Conservation (phyloP, 1,140 invertebrate genomes). For the Ceratoteleas bidentatus region DNA sequence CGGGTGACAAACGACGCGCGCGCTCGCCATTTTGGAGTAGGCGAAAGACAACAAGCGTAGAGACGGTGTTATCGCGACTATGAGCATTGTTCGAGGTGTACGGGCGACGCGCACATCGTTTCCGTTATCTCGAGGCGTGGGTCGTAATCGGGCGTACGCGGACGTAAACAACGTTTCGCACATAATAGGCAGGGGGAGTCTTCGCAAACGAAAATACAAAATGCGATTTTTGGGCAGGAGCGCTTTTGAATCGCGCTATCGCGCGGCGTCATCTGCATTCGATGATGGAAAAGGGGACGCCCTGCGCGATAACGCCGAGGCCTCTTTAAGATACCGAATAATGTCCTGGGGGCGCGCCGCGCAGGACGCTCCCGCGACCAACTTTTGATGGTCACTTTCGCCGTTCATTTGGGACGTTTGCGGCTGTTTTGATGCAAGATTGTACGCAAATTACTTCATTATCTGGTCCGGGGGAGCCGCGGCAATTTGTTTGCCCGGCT, state of each 20-base stretch:
- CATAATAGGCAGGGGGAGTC: constrained; percentile 45
- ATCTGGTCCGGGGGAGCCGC: constrained; percentile 6
- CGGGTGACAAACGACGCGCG: constrained; percentile 41
- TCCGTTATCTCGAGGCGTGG: constrained; percentile 53
- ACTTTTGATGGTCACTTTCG: constrained; percentile 47
- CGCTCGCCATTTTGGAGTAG: constrained; percentile 46
- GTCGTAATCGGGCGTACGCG: constrained; percentile 56
- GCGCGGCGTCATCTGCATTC: constrained; percentile 29
- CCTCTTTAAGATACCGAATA: constrained; percentile 48
- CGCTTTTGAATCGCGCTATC: constrained; percentile 36
- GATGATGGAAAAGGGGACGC: constrained; percentile 40
- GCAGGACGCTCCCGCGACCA: not conserved
- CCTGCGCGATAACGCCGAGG: constrained; percentile 22
- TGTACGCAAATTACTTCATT: constrained; percentile 52
- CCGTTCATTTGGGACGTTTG: constrained; percentile 29
- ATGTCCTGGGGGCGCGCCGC: constrained; percentile 9
- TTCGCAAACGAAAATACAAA: constrained; percentile 37
- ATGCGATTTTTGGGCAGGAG: constrained; percentile 39
- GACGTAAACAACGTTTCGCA: constrained; percentile 53
- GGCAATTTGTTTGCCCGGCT: constrained; percentile 46
- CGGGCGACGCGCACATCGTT: constrained; percentile 29
- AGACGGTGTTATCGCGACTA: constrained; percentile 45
- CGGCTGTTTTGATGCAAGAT: constrained; percentile 31
- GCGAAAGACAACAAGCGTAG: constrained; percentile 44
- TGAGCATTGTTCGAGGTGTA: constrained; percentile 56